phyloP scores from a whole-genome alignment of 1,140 invertebrate species.

The Lasioglossum baleicum region DNA sequence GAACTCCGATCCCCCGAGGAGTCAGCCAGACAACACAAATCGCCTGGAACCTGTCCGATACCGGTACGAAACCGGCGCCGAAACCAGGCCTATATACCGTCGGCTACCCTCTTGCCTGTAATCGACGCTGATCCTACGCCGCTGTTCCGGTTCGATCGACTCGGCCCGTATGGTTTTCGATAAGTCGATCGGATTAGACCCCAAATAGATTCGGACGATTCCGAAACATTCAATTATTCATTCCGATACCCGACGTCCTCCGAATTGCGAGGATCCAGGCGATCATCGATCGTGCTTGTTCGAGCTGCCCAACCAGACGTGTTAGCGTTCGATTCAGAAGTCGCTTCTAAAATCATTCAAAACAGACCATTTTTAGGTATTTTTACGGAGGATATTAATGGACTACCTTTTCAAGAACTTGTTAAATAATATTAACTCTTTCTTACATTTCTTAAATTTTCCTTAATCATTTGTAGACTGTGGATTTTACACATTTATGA shows the following conservation, averaged over 20 bases:
- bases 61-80: neutral
- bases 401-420: too few species aligned
- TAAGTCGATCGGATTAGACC: neutral
- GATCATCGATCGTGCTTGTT: too few species aligned
- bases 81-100: neutral
- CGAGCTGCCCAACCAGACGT: too few species aligned
- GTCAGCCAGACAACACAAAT: conserved; percentile 40
- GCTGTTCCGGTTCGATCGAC: neutral
- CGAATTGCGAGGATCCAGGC: too few species aligned
- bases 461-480: too few species aligned
- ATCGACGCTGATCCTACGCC: conserved; percentile 12
- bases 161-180: neutral
- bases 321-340: too few species aligned
- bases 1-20: conserved; percentile 26
- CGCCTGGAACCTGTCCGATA: conserved; percentile 36
- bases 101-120: neutral
- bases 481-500: too few species aligned
- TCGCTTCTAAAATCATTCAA: too few species aligned
- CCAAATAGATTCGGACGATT: neutral
- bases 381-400: too few species aligned
- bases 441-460: too few species aligned
- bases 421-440: too few species aligned
- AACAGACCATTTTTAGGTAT: too few species aligned
- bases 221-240: neutral
- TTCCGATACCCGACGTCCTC: neutral